A percentile compares a stretch with the other conserved stretches of the same genome.
Evolutionary conservation across 2,797 vertebrate genomes (phyloP).

Genomic region (Cottoperca gobio): DNA sequence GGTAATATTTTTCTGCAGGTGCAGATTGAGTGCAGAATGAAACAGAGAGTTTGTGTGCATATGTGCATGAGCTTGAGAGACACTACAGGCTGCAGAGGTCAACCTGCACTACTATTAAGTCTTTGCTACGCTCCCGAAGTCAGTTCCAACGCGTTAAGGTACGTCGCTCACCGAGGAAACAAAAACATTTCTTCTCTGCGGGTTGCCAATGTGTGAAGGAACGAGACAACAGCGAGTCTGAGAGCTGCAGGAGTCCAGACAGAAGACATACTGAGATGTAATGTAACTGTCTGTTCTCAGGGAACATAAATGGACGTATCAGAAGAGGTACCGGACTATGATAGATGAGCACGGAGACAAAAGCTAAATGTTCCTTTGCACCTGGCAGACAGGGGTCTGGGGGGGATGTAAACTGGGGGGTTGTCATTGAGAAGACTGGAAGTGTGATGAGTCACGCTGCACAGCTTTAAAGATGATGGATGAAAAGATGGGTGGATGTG

Average conservation of each 20-base stretch:
- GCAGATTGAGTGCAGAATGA: not conserved
- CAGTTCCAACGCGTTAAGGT: slow-evolving; percentile 9
- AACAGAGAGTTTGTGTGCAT: not conserved
- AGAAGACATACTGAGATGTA: slow-evolving; percentile 12
- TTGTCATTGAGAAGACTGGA: slow-evolving; percentile 6
- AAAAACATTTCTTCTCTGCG: slow-evolving; percentile 21
- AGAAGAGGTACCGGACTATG: slow-evolving; percentile 13
- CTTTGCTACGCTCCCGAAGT: slow-evolving; percentile 7
- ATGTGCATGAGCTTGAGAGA: slow-evolving; percentile 19
- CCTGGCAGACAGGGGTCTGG: not conserved
- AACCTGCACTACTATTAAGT: slow-evolving; percentile 10
- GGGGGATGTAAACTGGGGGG: slow-evolving; percentile 1
- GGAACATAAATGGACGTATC: slow-evolving; percentile 25
- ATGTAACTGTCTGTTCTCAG: slow-evolving; percentile 29
- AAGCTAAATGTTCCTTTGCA: slow-evolving; percentile 23
- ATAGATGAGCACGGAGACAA: slow-evolving; percentile 25
- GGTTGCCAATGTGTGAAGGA: slow-evolving; percentile 21
- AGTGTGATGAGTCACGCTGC: slow-evolving; percentile 29
- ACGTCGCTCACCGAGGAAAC: slow-evolving; percentile 17
- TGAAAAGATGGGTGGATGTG: slow-evolving; percentile 23
- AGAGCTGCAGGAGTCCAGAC: slow-evolving; percentile 8
- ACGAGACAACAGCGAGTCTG: not conserved
- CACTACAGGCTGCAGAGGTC: slow-evolving; percentile 32
- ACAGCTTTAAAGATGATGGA: slow-evolving; percentile 32
- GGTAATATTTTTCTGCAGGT: slow-evolving; percentile 3